Evolutionary conservation across 1,140 invertebrate genomes (phyloP), one percentile per base, ranked within the genome.

Genomic region (Ips typographus): DNA sequence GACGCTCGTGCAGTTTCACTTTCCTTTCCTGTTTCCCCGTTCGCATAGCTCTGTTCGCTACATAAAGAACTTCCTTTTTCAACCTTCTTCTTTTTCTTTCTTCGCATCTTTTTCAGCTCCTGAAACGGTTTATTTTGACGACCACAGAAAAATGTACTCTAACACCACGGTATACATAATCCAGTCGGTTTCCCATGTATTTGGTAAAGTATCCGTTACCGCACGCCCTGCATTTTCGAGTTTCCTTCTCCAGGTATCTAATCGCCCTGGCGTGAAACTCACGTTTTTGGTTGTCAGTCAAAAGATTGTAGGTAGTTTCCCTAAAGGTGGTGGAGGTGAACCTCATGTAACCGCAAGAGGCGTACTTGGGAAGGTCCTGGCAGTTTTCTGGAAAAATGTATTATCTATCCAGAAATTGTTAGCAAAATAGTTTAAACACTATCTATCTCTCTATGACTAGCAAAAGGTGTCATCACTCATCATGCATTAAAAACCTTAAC

Each of bases 231-330:
- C 87, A 88, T 53, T 84, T 81, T 64, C 79, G 80, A 0, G 85
- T 85, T 73, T 85, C 83, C 41, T 83, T 81, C 73, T 85, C 84
- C 2, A 89, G 72, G 72, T 83, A 87, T 52, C 83, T 77, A 2
- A 87, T 74, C 0, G 86, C 85, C 65, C 84, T 82, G 2, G 77
- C 80, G 63, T 89, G 87, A 73, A 88, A 83, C 66, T 87, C 85
- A 47, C 77, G 77, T 75, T 83, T 87, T 73, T 88, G 86, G 73
- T 78, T 82, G 66, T 87, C 85, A 2, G 86, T 87, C 22, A 88
- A 75, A 41, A 87, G 72, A 73, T 82, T 86, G 73, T 88, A 88
- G 22, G 84, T 86, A 0, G 83, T 85, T 41, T 84, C 82, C 22
- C 84, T 78, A 73, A 87, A 87, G 52, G 83, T 76, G 0, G 81